Conservation (phyloP, 2,797 vertebrate genomes). For the Cebuella pygmaea region DNA sequence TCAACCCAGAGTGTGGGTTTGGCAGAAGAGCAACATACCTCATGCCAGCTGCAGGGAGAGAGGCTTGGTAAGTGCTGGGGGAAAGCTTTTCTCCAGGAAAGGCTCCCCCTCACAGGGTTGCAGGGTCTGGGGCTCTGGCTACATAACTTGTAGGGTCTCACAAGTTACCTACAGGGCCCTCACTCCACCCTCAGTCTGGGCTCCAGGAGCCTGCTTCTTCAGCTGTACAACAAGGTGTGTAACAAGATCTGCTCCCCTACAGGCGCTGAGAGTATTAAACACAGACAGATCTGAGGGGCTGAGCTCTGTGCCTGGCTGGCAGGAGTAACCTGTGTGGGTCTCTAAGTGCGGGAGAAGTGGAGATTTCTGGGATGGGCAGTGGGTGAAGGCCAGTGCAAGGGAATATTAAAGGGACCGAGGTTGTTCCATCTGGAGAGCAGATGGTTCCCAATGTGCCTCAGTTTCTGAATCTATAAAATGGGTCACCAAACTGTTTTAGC, state of each 20-base stretch:
- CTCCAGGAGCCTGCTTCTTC: neutral
- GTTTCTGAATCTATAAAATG: neutral
- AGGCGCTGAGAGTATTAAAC: neutral
- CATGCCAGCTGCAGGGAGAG: neutral
- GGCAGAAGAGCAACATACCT: neutral
- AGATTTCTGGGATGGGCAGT: neutral
- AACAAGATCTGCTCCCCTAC: neutral
- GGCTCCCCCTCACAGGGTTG: too few species aligned
- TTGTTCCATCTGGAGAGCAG: neutral
- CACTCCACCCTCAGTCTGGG: neutral
- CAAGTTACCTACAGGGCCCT: neutral
- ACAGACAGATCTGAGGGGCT: neutral
- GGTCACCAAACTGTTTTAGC: neutral
- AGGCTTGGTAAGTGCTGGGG: neutral
- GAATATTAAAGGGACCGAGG: neutral
- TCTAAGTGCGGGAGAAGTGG: neutral
- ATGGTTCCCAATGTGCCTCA: neutral
- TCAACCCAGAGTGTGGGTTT: neutral
- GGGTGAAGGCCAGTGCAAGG: neutral
- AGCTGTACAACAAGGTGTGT: neutral
- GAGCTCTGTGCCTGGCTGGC: neutral
- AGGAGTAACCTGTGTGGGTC: neutral
- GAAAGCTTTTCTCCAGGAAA: neutral
- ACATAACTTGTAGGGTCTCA: neutral
- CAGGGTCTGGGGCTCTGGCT: neutral